phyloP scores from a whole-genome alignment of 2,888 invertebrate genomes.

The Ophion costatus region DNA sequence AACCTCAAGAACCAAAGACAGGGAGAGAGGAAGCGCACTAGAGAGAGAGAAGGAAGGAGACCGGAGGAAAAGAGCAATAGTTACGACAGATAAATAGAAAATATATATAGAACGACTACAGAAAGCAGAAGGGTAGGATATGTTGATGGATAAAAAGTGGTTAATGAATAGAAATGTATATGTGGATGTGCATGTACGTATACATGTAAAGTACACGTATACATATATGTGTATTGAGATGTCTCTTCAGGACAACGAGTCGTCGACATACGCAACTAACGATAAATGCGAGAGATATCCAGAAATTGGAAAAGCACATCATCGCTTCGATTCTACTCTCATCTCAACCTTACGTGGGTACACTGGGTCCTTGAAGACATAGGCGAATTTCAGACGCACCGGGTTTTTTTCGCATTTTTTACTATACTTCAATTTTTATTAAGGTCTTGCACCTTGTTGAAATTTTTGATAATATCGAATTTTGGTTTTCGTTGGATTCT shows the following conservation, averaged over 20 bases:
- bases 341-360: no score
- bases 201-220: no score
- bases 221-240: not conserved
- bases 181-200: no score
- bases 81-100: slow-evolving; percentile 56
- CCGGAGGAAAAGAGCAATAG: slow-evolving; percentile 28
- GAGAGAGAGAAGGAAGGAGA: not conserved
- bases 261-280: not conserved
- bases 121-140: slow-evolving; percentile 13
- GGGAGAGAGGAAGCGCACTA: not conserved
- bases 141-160: slow-evolving; percentile 34
- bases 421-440: no score
- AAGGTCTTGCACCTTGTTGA: no score
- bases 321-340: no score
- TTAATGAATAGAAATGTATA: no score
- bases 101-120: slow-evolving; percentile 50
- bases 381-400: no score
- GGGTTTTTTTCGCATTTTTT: no score
- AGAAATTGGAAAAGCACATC: slow-evolving; percentile 39
- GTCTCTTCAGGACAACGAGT: slow-evolving; percentile 26
- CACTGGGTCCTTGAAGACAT: no score
- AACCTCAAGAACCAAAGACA: slow-evolving; percentile 19
- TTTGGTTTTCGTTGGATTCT: no score
- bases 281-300: not conserved
- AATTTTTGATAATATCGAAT: no score